Percentiles rank a stretch among this genome's conserved stretches.
These are phyloP conservation scores for Drosophila tanythrix DNA, from an alignment of 2,888 invertebrate genomes.

Conservation along the genomic window DNA sequence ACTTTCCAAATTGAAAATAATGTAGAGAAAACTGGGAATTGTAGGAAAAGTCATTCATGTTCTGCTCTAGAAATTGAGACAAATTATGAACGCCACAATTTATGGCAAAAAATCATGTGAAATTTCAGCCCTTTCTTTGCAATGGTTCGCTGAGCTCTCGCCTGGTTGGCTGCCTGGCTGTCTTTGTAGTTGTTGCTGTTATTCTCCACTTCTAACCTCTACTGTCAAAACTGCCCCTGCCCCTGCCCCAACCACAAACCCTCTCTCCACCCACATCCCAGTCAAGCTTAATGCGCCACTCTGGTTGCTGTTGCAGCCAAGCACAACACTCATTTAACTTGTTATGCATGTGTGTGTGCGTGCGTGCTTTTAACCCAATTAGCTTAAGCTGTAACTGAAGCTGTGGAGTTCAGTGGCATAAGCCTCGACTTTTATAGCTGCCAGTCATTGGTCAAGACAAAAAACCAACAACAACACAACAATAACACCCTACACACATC, in stretches of 20 bases:
- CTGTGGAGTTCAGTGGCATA: slow-evolving; percentile 63
- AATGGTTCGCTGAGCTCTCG: slow-evolving; percentile 37
- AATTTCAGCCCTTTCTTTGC: slow-evolving; percentile 65
- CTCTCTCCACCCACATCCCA: slow-evolving; percentile 8
- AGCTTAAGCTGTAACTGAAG: slow-evolving; percentile 58
- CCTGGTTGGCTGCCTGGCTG: not conserved
- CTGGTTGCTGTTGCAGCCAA: slow-evolving; percentile 52
- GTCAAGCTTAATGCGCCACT: slow-evolving; percentile 51
- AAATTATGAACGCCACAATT: slow-evolving; percentile 75
- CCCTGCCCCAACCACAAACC: not conserved
- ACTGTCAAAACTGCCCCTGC: not conserved
- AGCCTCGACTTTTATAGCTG: slow-evolving; percentile 58
- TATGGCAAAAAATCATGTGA: slow-evolving; percentile 47
- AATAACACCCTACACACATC: not conserved
- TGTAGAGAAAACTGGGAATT: slow-evolving; percentile 12
- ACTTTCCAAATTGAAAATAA: slow-evolving; percentile 29
- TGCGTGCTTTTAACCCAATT: slow-evolving; percentile 74
- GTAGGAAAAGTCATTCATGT: slow-evolving; percentile 35
- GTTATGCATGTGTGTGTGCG: slow-evolving; percentile 40
- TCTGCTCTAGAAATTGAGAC: slow-evolving; percentile 72
- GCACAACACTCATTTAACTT: slow-evolving; percentile 63
- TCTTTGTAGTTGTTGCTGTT: not conserved
- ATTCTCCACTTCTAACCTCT: slow-evolving; percentile 29
- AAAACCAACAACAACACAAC: not conserved
- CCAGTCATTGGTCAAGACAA: slow-evolving; percentile 20